These are phyloP conservation scores for Peribatodes rhomboidaria DNA, from an alignment of 2,888 invertebrate species.

Conservation along the genomic window DNA sequence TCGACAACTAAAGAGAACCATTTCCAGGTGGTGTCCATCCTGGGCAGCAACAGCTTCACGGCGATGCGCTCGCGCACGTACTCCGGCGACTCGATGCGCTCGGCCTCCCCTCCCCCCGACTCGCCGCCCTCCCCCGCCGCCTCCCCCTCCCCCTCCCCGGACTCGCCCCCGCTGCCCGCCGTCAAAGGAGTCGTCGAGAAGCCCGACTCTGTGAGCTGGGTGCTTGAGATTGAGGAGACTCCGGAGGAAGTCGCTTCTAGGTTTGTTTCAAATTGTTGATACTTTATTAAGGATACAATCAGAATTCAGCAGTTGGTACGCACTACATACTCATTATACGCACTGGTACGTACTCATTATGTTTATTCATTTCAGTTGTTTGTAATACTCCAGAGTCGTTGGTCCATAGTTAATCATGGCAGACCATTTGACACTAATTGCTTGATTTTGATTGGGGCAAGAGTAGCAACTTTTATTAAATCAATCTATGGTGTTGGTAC, in stretches of 20 bases:
- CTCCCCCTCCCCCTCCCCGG: slow-evolving; percentile 72
- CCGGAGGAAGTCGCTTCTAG: slow-evolving; percentile 90
- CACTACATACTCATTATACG: too few relatives aligned
- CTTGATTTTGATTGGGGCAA: too few relatives aligned
- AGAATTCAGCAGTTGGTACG: not conserved
- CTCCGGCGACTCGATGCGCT: slow-evolving; percentile 75
- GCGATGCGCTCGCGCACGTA: slow-evolving; percentile 76
- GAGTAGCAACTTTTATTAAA: too few relatives aligned
- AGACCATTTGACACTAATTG: too few relatives aligned
- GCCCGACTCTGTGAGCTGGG: slow-evolving; percentile 95
- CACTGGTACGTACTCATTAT: too few relatives aligned
- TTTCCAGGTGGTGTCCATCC: slow-evolving; percentile 82
- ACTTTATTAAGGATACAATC: not conserved
- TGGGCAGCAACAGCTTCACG: slow-evolving; percentile 75
- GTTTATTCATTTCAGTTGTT: too few relatives aligned
- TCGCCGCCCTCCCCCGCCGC: slow-evolving; percentile 72
- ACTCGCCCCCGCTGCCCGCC: slow-evolving; percentile 88
- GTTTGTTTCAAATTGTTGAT: slow-evolving; percentile 49
- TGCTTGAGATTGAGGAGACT: slow-evolving; percentile 92
- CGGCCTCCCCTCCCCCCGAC: slow-evolving; percentile 75
- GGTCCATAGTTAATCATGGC: too few relatives aligned
- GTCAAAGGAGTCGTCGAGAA: slow-evolving; percentile 95
- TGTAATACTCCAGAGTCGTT: too few relatives aligned
- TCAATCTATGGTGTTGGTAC: too few relatives aligned
- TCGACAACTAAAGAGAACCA: not conserved